Base-by-base conservation (phyloP, 2,113 vertebrate genomes). In the Fulmarus glacialis region DNA sequence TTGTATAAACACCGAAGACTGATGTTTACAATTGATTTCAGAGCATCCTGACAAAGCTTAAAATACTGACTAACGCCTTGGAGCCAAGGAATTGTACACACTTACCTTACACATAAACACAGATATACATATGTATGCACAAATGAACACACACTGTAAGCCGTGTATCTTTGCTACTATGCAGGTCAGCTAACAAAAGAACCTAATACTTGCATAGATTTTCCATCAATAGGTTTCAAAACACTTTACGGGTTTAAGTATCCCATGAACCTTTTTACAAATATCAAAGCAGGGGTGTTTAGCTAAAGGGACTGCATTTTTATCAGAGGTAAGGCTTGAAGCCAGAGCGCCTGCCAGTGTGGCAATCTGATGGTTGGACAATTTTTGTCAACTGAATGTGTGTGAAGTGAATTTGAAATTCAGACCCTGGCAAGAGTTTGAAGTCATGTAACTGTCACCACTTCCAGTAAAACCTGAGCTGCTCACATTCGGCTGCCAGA, bases 351-450 rank as follows among this genome's bases (percentile, higher is more conserved):
- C 60, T 89, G 72, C 68, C 83, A 95, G 56, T 11, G 9, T 89
- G 52, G 18, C 38, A 83, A 50, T 74, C 56, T 82, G 43, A 89
- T 60, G 73, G 68, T 38, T 94, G 87, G 68, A 70, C 13, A 87
- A 68, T 72, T 94, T 97, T 93, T 92, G 73, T 96, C 73, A 84
- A 60, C 66, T 4, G 4, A 87, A 71, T 42, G 12, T 48, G 36
- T 87, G 70, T 89, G 92, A 96, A 97, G 67, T 63, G 72, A 97
- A 97, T 97, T 95, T 97, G 90, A 98, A 98, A 94, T 96, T 97
- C 91, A 91, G 92, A 94, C 83, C 84, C 75, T 96, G 96, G 95
- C 92, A 88, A 95, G 96, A 95, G 72, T 94, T 74, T 85, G 60
- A 96, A 95, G 81, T 74, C 87, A 38, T 97, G 96, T 96, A 98